Conservation (phyloP, 2,797 vertebrate genomes). For the Atherinosoma microstoma region DNA sequence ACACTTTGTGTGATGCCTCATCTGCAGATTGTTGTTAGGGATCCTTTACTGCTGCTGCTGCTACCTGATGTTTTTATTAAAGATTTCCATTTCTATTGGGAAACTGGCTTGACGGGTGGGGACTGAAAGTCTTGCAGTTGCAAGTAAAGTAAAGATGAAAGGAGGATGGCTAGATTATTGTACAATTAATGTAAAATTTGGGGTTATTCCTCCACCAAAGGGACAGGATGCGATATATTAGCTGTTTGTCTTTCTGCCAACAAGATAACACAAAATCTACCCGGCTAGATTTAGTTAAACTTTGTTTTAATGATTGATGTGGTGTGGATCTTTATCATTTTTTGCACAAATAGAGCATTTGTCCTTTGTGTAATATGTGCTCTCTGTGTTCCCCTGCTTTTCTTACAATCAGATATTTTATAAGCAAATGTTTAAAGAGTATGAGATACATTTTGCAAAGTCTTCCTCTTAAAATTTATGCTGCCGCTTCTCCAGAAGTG, state of each 20-base stretch:
- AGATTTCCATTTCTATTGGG: conserved; percentile 35
- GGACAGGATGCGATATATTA: too few species aligned
- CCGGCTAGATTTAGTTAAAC: not conserved
- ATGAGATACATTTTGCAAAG: not conserved
- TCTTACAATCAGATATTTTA: not conserved
- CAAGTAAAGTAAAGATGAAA: not conserved
- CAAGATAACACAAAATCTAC: too few species aligned
- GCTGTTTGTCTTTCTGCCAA: too few species aligned
- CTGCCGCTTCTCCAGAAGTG: not conserved
- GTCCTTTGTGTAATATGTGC: not conserved
- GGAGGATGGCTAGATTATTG: not conserved
- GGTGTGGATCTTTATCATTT: not conserved
- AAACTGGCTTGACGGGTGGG: not conserved
- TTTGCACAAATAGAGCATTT: not conserved
- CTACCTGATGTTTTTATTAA: conserved; percentile 1
- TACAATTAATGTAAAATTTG: not conserved
- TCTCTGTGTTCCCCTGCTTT: not conserved
- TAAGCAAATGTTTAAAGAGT: not conserved
- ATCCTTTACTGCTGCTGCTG: conserved; percentile 34
- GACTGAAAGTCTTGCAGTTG: not conserved
- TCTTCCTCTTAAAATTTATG: not conserved
- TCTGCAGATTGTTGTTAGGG: conserved; percentile 38
- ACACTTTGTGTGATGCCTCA: conserved; percentile 61
- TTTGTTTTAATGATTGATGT: not conserved
- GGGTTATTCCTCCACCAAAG: not conserved